Evolutionary conservation across 2,888 invertebrate genomes (phyloP).

Genomic region (Drosophila kambysellisi): DNA sequence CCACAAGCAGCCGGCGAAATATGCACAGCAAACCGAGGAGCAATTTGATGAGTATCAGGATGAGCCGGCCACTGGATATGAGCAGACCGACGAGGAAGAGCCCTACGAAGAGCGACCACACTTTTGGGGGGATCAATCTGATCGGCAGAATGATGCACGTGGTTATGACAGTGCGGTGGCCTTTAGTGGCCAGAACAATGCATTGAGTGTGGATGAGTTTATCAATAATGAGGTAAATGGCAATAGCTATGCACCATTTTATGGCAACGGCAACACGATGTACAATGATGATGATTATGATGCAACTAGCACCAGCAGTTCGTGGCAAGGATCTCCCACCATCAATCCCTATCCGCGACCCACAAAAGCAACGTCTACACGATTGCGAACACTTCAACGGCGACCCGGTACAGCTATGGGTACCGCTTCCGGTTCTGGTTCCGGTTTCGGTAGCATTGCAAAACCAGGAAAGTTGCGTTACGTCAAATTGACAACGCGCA

Average conservation of each 20-base stretch:
- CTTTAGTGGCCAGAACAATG: conserved; percentile 62
- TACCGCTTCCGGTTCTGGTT: neutral
- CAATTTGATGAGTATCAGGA: conserved; percentile 59
- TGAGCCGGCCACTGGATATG: conserved; percentile 26
- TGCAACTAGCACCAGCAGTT: conserved; percentile 9
- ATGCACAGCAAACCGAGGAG: conserved; percentile 35
- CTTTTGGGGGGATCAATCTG: neutral
- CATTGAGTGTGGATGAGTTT: conserved; percentile 61
- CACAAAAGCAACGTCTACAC: conserved; percentile 33
- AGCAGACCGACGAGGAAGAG: conserved; percentile 13
- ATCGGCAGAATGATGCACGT: conserved; percentile 31
- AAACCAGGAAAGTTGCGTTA: conserved; percentile 53
- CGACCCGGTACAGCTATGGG: conserved; percentile 12
- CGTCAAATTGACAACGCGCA: conserved; percentile 60
- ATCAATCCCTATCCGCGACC: conserved; percentile 14
- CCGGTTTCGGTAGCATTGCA: conserved; percentile 1
- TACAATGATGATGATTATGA: conserved; percentile 59
- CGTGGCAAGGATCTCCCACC: conserved; percentile 30
- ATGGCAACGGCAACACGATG: conserved; percentile 34
- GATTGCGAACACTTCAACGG: conserved; percentile 23
- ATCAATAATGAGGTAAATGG: conserved; percentile 27
- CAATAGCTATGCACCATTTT: conserved; percentile 22
- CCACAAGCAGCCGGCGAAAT: neutral
- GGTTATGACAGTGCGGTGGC: conserved; percentile 62
- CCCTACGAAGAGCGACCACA: conserved; percentile 4